Base-by-base conservation (phyloP, 2,888 invertebrate genomes). In the Eristalinus sepulchralis region DNA sequence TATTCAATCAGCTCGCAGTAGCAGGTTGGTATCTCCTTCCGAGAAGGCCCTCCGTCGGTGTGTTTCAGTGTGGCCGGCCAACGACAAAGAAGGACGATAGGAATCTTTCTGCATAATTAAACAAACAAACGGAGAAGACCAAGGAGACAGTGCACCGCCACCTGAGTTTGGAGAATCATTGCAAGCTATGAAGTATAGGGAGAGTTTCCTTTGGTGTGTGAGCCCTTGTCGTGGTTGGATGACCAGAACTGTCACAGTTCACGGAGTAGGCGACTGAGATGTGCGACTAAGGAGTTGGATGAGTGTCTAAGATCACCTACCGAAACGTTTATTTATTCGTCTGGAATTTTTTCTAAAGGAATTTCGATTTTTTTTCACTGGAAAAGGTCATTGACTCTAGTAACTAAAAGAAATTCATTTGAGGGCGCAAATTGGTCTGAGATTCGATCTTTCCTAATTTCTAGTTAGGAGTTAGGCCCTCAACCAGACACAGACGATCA, bases 81-180 rank as follows among this genome's bases (percentile, higher is more conserved):
- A n/a, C n/a, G 76, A 77, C 76, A 77, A 59, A 77, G 81, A 72
- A 81, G 63, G 62, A 79, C 67, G 79, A 79, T 79, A 57, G 20
- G 10, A 22, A 75, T 83, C 70, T 59, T 70, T 77, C 57, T 66
- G 33, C 17, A 71, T 33, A 60, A 59, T 60, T 60, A 31, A 13
- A 31, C 31, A n/a, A 10, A 13, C n/a, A 3, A 20, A 31, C 24
- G 1, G 20, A 20, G 27, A 13, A 47, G 64, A 22, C 8, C 2
- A 10, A 39, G 60, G 33, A 33, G 17, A 13, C 24, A 1, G n/a
- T 20, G 47, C 1, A 63, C 17, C 34, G 24, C n/a, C 20, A 63
- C 27, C 27, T 47, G n/a, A 8, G 0, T 13, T 8, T n/a, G 8
- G 47, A 47, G 17, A 47, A 5, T 1, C 17, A 17, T 47, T 5